Evolutionary conservation across 2,797 vertebrate genomes (phyloP), one percentile per base, ranked within the genome.

Genomic region (Coendou prehensilis): DNA sequence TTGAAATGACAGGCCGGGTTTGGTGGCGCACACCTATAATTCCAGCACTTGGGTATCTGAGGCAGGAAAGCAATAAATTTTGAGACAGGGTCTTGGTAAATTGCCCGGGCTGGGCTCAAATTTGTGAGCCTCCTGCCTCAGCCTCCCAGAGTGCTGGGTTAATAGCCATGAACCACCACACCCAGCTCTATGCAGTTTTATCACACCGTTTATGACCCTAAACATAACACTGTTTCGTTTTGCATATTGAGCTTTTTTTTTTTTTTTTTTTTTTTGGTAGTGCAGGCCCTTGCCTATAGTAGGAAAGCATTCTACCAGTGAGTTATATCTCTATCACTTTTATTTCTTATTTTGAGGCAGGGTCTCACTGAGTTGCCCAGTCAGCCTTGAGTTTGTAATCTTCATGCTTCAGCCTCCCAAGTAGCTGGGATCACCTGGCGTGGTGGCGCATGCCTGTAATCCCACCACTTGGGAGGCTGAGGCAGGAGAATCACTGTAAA

Each of bases 211-310:
- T 96, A 11, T 91, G 69, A 80, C 22, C n/a, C 10, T 86, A 63
- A 95, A 59, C 30, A 63, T 64, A 89, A 37, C 64, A 52, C 61
- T 75, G 5, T 75, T 56, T 83, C 83, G 18, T 73, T 94, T 86
- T 94, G 10, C 6, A 20, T 91, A 28, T 76, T 47, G 11, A 75
- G 45, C 5, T 73, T 23, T 47, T 26, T 2, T 33, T 15, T 15
- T 33, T 64, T 33, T 41, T 37, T 71, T 69, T n/a, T 69, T n/a
- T 37, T 18, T 71, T 37, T 37, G 41, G 9, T 3, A 47, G 73
- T 75, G 23, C 45, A 76, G 50, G 75, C 52, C 15, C 28, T 78
- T 78, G 26, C 5, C 41, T 8, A 78, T 20, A 78, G 47, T 52
- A 33, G 73, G 23, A 76, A 47, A 78, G 50, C 28, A 78, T 52